Percentiles rank a stretch among this genome's conserved stretches.
Evolutionary conservation across 2,888 invertebrate genomes (phyloP).

Genomic region (Heteromyza rotundicornis): DNA sequence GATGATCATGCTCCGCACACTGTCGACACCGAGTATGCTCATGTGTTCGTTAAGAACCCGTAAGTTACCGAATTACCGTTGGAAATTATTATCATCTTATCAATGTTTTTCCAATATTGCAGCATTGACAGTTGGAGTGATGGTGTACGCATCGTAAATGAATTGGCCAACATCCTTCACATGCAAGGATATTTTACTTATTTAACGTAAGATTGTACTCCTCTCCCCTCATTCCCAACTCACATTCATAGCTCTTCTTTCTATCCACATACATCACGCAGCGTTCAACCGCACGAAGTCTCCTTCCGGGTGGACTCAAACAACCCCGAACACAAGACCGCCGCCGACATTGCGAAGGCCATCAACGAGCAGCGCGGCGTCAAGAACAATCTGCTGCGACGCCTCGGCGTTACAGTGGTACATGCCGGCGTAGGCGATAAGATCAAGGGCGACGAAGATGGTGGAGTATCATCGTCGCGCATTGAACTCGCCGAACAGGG

Average conservation of each 20-base stretch:
- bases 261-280: slow-evolving; percentile 25
- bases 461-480: slow-evolving; percentile 54
- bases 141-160: slow-evolving; percentile 74
- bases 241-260: background rate
- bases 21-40: slow-evolving; percentile 80
- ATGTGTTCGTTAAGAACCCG: slow-evolving; percentile 78
- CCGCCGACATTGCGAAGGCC: slow-evolving; percentile 59
- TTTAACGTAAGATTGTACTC: slow-evolving; percentile 47
- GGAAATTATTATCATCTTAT: background rate
- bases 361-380: slow-evolving; percentile 66
- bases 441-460: slow-evolving; percentile 65
- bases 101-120: slow-evolving; percentile 16
- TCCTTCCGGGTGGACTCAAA: slow-evolving; percentile 62
- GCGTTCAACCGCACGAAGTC: slow-evolving; percentile 78
- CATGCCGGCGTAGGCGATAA: slow-evolving; percentile 81
- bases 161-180: slow-evolving; percentile 73
- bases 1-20: slow-evolving; percentile 68
- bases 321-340: slow-evolving; percentile 62
- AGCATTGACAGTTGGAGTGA: slow-evolving; percentile 74
- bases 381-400: slow-evolving; percentile 70
- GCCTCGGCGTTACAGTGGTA: slow-evolving; percentile 73
- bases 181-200: slow-evolving; percentile 61
- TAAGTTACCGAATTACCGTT: slow-evolving; percentile 56
- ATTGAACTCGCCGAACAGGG: slow-evolving; percentile 61
- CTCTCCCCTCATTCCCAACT: too few relatives aligned